A percentile compares a stretch with the other conserved stretches of the same genome.
These are phyloP conservation scores for Stichopus chloronotus DNA, from an alignment of 35 echinoderm and acorn worm species.

Conservation along the genomic window DNA sequence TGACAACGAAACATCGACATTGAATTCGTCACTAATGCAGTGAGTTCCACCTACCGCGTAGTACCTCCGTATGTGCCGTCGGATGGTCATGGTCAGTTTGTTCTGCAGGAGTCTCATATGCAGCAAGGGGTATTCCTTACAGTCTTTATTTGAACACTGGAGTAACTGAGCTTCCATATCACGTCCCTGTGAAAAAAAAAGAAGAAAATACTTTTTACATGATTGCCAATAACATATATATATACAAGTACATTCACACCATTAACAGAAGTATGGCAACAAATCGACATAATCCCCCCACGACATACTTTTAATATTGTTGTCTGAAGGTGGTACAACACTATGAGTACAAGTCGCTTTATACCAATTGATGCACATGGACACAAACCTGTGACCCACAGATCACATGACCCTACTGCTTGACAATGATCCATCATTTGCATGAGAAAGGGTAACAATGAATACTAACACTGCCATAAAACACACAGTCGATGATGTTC, in stretches of 20 bases:
- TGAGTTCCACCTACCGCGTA: constrained; percentile 69
- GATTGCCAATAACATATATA: not conserved
- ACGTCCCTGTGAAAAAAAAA: constrained; percentile 44
- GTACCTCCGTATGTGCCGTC: constrained; percentile 75
- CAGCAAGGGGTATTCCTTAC: constrained; percentile 30
- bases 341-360: too few species aligned
- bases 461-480: constrained; percentile 85
- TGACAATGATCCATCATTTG: too few species aligned
- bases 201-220: not conserved
- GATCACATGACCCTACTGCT: too few species aligned
- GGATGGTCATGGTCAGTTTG: constrained; percentile 61
- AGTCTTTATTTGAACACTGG: constrained; percentile 60
- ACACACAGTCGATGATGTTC: constrained; percentile 92
- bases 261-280: not conserved
- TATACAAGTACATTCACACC: not conserved
- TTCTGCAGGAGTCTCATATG: constrained; percentile 68
- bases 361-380: too few species aligned
- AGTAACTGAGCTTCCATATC: constrained; percentile 55
- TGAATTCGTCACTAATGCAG: too few species aligned
- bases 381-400: too few species aligned
- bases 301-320: too few species aligned
- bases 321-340: too few species aligned
- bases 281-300: too few species aligned
- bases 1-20: too few species aligned
- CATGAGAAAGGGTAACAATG: too few species aligned